Base-by-base conservation (phyloP, 2,797 vertebrate species). In the Lagorchestes hirsutus region DNA sequence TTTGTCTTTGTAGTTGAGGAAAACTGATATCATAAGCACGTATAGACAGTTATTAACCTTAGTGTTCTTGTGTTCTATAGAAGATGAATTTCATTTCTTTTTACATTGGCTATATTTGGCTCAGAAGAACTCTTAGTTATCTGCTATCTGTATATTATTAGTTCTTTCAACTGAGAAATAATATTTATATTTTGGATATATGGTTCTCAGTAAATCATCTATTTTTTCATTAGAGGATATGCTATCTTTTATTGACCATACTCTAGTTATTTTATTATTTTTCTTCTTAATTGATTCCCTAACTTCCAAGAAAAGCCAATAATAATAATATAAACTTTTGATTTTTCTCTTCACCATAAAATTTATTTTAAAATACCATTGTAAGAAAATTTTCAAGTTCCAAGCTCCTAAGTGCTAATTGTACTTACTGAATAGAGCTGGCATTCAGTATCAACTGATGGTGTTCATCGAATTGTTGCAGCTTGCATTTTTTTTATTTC, bases 251-350 rank as follows among this genome's bases (percentile, higher is more conserved):
- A 58, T 95, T 91, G 16, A 54, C 52, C 52, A 90, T 56, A 93
- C 55, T 91, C 93, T 92, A 95, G 31, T 59, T 93, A 87, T 62
- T 96, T 93, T 54, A 90, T 87, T 91, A 82, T 93, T 52, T 90
- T 82, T 90, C 13, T 91, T 54, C 54, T 93, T 28, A 62, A 91
- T n/a, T n/a, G 52, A 90, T 90, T 92, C 5, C 14, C 91, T 92
- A 55, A 90, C 90, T 46, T 92, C 74, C 58, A 94, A 13, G 16
- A 93, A 91, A 91, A 93, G 90, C 57, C 92, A 24, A 87, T 40
- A 87, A 28, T n/a, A 93, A 18, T 62, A 29, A 92, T 57, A 54
- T 95, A 96, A 95, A 90, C 92, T 96, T 96, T n/a, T 87, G 74
- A 87, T 27, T 87, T 74, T 46, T 50, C 40, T 46, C 40, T 11